These are phyloP conservation scores for Marmota monax DNA, from an alignment of 2,113 vertebrate species.

Conservation along the genomic window DNA sequence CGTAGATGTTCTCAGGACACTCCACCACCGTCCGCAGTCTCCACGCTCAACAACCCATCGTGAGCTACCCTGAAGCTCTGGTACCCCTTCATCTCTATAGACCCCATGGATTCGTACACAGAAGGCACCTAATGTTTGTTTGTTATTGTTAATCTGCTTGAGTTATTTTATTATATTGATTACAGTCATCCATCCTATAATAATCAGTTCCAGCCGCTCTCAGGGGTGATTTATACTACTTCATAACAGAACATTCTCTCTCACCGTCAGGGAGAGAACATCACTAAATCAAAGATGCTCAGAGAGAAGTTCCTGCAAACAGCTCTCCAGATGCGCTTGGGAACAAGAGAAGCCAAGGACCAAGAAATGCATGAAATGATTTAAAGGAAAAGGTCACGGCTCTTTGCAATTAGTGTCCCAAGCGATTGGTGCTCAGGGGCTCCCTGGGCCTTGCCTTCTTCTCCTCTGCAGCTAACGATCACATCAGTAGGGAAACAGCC, in stretches of 20 bases:
- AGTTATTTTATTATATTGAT: neutral
- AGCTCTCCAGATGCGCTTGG: neutral
- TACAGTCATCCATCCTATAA: neutral
- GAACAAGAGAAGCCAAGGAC: conserved; percentile 12
- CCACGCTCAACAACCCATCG: accelerated
- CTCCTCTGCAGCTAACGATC: neutral
- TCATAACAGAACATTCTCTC: neutral
- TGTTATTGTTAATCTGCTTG: neutral
- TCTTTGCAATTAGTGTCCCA: conserved; percentile 51
- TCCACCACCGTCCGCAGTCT: accelerated
- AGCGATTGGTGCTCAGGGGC: neutral
- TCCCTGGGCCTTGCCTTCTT: neutral
- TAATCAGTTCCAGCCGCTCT: neutral
- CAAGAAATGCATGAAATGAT: neutral
- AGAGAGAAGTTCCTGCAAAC: neutral
- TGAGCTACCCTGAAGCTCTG: neutral
- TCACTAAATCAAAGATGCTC: neutral
- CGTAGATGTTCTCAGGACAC: neutral
- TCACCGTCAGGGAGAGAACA: neutral
- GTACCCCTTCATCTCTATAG: neutral
- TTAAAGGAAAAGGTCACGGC: conserved; percentile 49
- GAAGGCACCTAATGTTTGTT: neutral
- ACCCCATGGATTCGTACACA: neutral
- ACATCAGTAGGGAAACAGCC: neutral
- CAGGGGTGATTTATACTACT: neutral